Percentiles rank a stretch among this genome's conserved stretches.
Evolutionary conservation across 2,113 vertebrate genomes (phyloP).

Genomic region (Syngnathoides biaculeatus): DNA sequence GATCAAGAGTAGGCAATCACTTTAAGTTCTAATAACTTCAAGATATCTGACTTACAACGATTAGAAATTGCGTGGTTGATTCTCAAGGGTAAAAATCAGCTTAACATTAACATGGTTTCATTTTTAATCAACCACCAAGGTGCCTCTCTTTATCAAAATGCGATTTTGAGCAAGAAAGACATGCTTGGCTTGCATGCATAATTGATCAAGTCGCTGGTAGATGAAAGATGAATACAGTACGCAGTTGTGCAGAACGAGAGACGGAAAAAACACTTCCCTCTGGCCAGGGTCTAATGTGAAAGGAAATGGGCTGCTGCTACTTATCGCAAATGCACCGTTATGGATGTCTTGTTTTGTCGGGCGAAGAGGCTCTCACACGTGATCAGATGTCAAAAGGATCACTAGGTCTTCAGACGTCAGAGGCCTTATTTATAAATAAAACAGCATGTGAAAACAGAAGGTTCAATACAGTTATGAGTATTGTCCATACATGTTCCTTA

Average conservation of each 20-base stretch:
- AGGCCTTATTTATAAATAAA: constrained; percentile 39
- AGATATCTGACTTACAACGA: background rate
- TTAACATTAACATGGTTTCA: background rate
- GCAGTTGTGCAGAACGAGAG: constrained; percentile 46
- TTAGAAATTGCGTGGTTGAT: background rate
- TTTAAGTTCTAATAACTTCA: background rate
- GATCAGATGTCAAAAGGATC: constrained; percentile 28
- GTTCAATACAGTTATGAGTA: constrained; percentile 22
- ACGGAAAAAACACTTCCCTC: constrained; percentile 39
- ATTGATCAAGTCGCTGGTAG: constrained; percentile 52
- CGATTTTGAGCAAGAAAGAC: constrained; percentile 47
- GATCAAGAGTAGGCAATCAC: too few relatives aligned
- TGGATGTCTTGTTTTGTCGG: constrained; percentile 44
- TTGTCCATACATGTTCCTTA: background rate
- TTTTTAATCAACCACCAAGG: constrained; percentile 30
- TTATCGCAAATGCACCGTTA: constrained; percentile 53
- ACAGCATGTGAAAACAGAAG: constrained; percentile 12
- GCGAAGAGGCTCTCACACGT: constrained; percentile 22
- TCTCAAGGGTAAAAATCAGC: background rate
- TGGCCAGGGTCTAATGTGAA: constrained; percentile 48
- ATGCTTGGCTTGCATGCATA: constrained; percentile 56
- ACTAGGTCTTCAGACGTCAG: background rate
- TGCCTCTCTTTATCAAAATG: constrained; percentile 7
- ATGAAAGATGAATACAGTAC: constrained; percentile 50
- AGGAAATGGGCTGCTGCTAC: constrained; percentile 66